Evolutionary conservation across 1,140 invertebrate species (phyloP).

Genomic region (Oncopeltus fasciatus): DNA sequence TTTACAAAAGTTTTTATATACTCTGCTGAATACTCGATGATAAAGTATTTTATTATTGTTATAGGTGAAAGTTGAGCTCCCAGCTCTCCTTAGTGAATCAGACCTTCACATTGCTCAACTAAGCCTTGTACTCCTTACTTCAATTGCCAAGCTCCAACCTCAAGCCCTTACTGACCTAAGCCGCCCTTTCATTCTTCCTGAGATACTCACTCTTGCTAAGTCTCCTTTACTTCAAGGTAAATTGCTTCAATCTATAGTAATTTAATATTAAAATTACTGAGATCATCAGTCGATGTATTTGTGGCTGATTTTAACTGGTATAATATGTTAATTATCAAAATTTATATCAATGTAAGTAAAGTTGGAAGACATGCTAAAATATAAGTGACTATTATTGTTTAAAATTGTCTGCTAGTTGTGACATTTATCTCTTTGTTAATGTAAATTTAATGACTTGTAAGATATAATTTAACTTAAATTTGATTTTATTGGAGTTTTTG

Average conservation of each 20-base stretch:
- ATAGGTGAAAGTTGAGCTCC: constrained; percentile 62
- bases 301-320: not conserved
- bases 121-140: constrained; percentile 58
- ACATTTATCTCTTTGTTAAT: no score
- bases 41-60: constrained; percentile 16
- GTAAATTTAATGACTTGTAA: no score
- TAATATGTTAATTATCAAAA: not conserved
- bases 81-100: constrained; percentile 77
- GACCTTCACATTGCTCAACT: constrained; percentile 94
- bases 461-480: no score
- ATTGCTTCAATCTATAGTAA: no score
- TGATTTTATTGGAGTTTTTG: no score
- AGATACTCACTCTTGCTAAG: constrained; percentile 72
- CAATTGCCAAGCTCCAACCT: constrained; percentile 56
- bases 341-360: not conserved
- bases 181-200: constrained; percentile 52
- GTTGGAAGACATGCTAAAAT: no score
- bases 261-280: no score
- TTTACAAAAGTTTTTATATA: no score
- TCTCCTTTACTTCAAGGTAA: constrained; percentile 72
- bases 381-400: no score
- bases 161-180: constrained; percentile 48
- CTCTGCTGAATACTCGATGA: no score
- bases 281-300: no score
- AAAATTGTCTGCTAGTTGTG: no score